Conservation (phyloP, 2,888 invertebrate species). For the Andrena camellia region DNA sequence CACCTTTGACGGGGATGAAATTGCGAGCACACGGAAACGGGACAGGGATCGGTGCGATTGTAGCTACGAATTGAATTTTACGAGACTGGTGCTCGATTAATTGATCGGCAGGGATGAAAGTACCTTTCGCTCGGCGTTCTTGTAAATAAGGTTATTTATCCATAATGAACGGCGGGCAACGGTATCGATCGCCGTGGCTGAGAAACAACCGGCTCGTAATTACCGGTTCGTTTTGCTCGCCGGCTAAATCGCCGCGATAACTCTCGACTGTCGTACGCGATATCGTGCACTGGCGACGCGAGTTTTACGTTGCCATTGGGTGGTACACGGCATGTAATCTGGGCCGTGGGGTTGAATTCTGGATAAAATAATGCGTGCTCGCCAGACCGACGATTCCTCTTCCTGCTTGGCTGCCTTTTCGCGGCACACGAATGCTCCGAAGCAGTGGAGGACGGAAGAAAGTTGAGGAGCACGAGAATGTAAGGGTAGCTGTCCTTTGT, state of each 20-base stretch:
- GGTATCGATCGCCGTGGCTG: conserved; percentile 24
- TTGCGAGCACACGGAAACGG: not conserved
- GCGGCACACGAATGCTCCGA: not conserved
- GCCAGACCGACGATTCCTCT: not conserved
- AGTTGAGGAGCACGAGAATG: conserved; percentile 20
- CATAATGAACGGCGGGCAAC: conserved; percentile 3
- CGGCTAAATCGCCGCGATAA: conserved; percentile 41
- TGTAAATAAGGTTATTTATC: conserved; percentile 37
- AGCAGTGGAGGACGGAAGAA: not conserved
- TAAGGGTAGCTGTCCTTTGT: conserved; percentile 45
- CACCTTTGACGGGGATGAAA: not conserved
- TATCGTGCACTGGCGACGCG: conserved; percentile 21
- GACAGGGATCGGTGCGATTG: not conserved
- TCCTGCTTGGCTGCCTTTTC: not conserved
- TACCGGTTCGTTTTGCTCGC: conserved; percentile 37
- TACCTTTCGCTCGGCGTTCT: not conserved
- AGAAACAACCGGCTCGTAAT: conserved; percentile 41
- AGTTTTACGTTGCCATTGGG: conserved; percentile 18
- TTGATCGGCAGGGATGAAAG: not conserved
- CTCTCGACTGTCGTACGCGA: conserved; percentile 40
- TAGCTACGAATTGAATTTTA: conserved; percentile 19
- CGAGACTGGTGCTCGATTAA: not conserved
- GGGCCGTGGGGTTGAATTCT: not conserved
- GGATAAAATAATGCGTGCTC: conserved; percentile 18
- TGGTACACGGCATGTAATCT: not conserved